phyloP scores from a whole-genome alignment of 2,888 invertebrate genomes.

The Actias luna region DNA sequence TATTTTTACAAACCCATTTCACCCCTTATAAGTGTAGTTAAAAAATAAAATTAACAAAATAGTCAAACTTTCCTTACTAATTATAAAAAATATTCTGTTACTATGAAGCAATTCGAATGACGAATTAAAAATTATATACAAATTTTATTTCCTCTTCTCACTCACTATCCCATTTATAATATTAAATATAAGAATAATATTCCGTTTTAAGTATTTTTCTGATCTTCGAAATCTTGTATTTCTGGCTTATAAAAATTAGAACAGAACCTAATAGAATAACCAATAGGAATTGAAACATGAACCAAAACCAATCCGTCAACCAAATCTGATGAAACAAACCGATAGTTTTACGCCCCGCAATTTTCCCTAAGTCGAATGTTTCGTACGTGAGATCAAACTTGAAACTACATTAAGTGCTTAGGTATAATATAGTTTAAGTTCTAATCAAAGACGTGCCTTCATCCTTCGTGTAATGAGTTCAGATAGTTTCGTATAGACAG shows the following conservation, averaged over 20 bases:
- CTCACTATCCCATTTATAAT: too few relatives aligned
- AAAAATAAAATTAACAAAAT: too few relatives aligned
- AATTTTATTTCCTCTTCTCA: too few relatives aligned
- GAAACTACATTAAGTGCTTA: slow-evolving; percentile 8
- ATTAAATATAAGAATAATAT: too few relatives aligned
- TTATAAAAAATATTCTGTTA: too few relatives aligned
- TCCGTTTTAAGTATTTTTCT: too few relatives aligned
- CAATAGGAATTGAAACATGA: not conserved
- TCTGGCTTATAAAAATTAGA: not conserved
- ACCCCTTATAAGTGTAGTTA: too few relatives aligned
- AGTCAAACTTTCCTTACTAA: too few relatives aligned
- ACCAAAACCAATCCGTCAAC: not conserved
- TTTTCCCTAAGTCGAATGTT: slow-evolving; percentile 6
- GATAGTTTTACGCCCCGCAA: slow-evolving; percentile 1
- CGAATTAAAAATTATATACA: too few relatives aligned
- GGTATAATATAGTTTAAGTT: slow-evolving; percentile 15
- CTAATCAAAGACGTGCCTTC: slow-evolving; percentile 20
- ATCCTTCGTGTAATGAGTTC: slow-evolving; percentile 12
- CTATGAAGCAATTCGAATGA: too few relatives aligned
- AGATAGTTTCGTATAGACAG: slow-evolving; percentile 10
- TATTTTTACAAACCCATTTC: too few relatives aligned
- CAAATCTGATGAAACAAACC: not conserved
- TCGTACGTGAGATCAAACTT: slow-evolving; percentile 1
- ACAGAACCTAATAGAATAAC: not conserved
- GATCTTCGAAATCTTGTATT: too few relatives aligned